Conservation (phyloP, 2,888 invertebrate species). For the Gymnocheta viridis region DNA sequence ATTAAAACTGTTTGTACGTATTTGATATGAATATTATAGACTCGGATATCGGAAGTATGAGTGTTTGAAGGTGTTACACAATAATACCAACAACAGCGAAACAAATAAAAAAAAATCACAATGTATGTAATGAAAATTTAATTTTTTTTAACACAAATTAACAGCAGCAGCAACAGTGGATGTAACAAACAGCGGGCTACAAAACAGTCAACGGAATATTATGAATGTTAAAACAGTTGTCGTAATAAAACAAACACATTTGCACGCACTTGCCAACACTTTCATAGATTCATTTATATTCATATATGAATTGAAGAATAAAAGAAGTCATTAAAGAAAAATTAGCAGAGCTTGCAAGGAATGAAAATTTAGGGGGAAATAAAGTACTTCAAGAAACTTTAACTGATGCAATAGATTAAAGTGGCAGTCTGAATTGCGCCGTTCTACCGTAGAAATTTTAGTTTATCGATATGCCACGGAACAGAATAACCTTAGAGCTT, state of each 20-base stretch:
- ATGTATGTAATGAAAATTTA: slow-evolving; percentile 35
- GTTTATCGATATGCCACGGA: too few species aligned
- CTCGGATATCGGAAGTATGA: not conserved
- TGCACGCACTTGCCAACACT: slow-evolving; percentile 21
- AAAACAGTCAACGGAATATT: slow-evolving; percentile 42
- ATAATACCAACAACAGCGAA: slow-evolving; percentile 8
- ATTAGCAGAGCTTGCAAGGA: not conserved
- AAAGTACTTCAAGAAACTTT: not conserved
- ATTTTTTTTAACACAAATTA: slow-evolving; percentile 53
- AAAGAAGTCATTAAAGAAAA: not conserved
- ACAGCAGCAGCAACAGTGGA: slow-evolving; percentile 19
- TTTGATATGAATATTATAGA: slow-evolving; percentile 29
- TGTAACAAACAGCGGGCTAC: slow-evolving; percentile 51
- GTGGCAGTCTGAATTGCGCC: too few species aligned
- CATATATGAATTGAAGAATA: not conserved
- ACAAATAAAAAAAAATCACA: not conserved
- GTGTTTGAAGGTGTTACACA: slow-evolving; percentile 7
- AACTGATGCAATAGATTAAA: too few species aligned
- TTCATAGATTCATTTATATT: slow-evolving; percentile 1
- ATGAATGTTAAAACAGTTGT: slow-evolving; percentile 67
- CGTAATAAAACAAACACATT: slow-evolving; percentile 60
- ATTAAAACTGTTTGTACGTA: slow-evolving; percentile 48
- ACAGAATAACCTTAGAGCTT: too few species aligned
- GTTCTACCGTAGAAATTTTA: too few species aligned
- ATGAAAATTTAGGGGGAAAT: not conserved